Evolutionary conservation across 64 coral and sea anemone genomes (phyloP).

Genomic region (Porites lutea): DNA sequence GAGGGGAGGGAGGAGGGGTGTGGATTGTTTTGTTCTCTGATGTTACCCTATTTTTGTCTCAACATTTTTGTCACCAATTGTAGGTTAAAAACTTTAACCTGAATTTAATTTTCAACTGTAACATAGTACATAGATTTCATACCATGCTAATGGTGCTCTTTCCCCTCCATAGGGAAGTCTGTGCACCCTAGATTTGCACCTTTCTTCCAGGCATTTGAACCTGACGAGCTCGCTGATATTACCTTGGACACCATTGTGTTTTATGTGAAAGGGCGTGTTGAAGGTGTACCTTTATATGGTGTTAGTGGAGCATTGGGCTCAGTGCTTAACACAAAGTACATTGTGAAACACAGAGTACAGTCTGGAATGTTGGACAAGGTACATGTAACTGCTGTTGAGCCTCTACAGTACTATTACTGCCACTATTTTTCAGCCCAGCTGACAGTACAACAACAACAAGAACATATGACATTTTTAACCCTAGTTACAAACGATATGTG

Average conservation of each 20-base stretch:
- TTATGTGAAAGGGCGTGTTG: conserved; percentile 85
- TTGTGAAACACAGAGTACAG: conserved; percentile 87
- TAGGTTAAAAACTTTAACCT: too few species aligned
- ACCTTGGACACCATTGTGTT: conserved; percentile 88
- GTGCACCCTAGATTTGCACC: conserved; percentile 78
- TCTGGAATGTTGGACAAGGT: conserved; percentile 83
- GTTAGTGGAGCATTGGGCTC: conserved; percentile 83
- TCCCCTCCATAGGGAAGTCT: conserved; percentile 52
- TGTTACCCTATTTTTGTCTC: too few species aligned
- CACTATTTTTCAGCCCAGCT: neutral
- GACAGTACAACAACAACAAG: neutral
- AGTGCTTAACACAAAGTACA: conserved; percentile 83
- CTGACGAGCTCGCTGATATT: conserved; percentile 76
- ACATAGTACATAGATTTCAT: neutral
- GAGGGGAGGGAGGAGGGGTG: too few species aligned
- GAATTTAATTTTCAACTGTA: neutral
- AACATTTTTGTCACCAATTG: too few species aligned
- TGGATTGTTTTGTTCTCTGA: too few species aligned
- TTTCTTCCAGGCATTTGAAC: conserved; percentile 86
- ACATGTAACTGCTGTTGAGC: conserved; percentile 16
- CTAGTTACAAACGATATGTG: neutral
- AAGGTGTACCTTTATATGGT: conserved; percentile 83
- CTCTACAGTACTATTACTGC: too few species aligned
- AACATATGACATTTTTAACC: neutral
- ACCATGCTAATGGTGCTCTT: neutral